A percentile compares a stretch with the other conserved stretches of the same genome.
These are phyloP conservation scores for Elachura formosa DNA, from an alignment of 2,113 vertebrate species.

Conservation along the genomic window DNA sequence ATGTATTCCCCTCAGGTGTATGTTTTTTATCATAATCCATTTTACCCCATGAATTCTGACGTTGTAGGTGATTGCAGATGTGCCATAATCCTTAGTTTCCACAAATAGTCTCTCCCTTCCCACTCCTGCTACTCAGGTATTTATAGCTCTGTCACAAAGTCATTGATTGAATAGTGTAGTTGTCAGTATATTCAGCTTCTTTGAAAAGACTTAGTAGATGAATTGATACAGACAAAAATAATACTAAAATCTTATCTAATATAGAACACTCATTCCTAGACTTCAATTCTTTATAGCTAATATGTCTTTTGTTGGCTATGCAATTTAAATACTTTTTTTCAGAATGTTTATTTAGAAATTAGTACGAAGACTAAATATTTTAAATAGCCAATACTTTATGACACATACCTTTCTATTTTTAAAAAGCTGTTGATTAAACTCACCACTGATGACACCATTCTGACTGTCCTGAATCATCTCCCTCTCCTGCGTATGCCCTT, in stretches of 20 bases:
- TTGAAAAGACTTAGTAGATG: neutral
- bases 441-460: neutral
- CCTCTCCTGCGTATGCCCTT: too few species aligned
- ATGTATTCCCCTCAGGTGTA: neutral
- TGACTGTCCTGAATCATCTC: neutral
- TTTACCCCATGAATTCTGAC: constrained; percentile 14
- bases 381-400: neutral
- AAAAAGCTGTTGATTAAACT: neutral
- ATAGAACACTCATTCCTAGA: neutral
- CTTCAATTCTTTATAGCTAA: neutral
- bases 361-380: neutral
- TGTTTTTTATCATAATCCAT: constrained; percentile 5
- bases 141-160: neutral
- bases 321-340: neutral
- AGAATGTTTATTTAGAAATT: neutral
- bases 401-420: neutral
- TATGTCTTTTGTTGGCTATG: neutral
- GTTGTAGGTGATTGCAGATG: constrained; percentile 16
- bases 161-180: neutral
- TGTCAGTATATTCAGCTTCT: neutral
- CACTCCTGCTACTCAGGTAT: neutral
- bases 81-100: neutral
- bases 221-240: neutral
- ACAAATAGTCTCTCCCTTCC: neutral
- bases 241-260: neutral